Base-by-base conservation (phyloP, 1,140 invertebrate species). In the Tribolium castaneum region DNA sequence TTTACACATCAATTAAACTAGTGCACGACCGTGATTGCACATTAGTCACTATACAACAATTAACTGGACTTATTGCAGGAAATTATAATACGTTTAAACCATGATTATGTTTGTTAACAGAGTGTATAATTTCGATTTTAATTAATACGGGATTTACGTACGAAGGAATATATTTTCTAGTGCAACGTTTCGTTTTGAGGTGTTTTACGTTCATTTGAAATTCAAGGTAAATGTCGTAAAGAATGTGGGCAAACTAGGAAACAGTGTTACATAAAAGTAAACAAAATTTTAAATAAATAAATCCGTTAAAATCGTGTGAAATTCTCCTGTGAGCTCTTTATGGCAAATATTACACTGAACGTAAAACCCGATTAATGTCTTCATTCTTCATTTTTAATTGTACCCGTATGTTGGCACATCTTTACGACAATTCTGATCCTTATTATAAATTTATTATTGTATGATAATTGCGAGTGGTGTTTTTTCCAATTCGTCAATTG, bases 181-280 rank as follows among this genome's bases (percentile, higher is more conserved):
- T 19, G 16, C 16, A 19, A 2, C 16, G 16, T 19, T 19, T 50
- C 16, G 1, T 51, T 52, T 13, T 0, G 9, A 73, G 45, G 71
- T 52, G 71, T 73, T 66, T 6, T 66, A 30, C 6, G 30, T 66
- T 59, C 7, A n/a, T 22, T 59, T 51, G 10, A 19, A 50, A 22
- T 73, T 73, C 71, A 54, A 73, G 71, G 71, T 34, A 54, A 72
- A 71, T 51, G 50, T 25, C 22, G 70, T 22, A 12, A 73, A 73
- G 71, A 73, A 73, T 73, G 71, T 73, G 49, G 75, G 59, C 54
- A 70, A 76, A 70, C 75, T 70, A 49, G 59, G 19, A 62, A 62
- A 72, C 50, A 16, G 51, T 45, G 19, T 56, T 59, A 39, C 25
- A 59, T 39, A 59, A 75, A 45, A 3, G 52, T 75, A 39, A 56